These are phyloP conservation scores for Troides helena DNA, from an alignment of 2,888 invertebrate genomes.

Conservation along the genomic window DNA sequence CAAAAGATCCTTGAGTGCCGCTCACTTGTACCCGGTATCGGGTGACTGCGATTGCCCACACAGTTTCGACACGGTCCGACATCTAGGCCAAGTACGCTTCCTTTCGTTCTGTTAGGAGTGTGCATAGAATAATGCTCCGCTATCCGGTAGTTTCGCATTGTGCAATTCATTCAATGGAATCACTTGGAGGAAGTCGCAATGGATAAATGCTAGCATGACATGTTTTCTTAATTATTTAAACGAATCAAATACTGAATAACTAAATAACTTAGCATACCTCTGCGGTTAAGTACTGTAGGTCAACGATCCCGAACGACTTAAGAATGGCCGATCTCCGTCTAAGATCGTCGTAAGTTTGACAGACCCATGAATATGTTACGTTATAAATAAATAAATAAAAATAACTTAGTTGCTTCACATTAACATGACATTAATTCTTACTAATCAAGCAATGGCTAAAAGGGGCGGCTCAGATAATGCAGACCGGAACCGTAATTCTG, in stretches of 20 bases:
- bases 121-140: constrained; percentile 25
- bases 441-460: too few relatives aligned
- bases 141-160: constrained; percentile 27
- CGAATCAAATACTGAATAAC: not conserved
- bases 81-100: constrained; percentile 71
- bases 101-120: constrained; percentile 45
- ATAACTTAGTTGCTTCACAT: too few relatives aligned
- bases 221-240: not conserved
- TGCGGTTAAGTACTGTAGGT: too few relatives aligned
- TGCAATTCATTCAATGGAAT: constrained; percentile 11
- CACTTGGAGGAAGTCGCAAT: constrained; percentile 7
- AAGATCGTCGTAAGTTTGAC: too few relatives aligned
- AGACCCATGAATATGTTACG: too few relatives aligned
- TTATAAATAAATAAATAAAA: too few relatives aligned
- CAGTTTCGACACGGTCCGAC: constrained; percentile 47
- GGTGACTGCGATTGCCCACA: constrained; percentile 40
- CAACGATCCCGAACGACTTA: too few relatives aligned
- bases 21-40: constrained; percentile 31
- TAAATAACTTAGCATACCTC: too few relatives aligned
- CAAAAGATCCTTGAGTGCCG: constrained; percentile 30
- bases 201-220: not conserved
- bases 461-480: too few relatives aligned
- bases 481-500: too few relatives aligned
- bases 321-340: too few relatives aligned
- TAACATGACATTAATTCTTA: too few relatives aligned